phyloP scores from a whole-genome alignment of 2,113 vertebrate species.

The Brachionichthys hirsutus region DNA sequence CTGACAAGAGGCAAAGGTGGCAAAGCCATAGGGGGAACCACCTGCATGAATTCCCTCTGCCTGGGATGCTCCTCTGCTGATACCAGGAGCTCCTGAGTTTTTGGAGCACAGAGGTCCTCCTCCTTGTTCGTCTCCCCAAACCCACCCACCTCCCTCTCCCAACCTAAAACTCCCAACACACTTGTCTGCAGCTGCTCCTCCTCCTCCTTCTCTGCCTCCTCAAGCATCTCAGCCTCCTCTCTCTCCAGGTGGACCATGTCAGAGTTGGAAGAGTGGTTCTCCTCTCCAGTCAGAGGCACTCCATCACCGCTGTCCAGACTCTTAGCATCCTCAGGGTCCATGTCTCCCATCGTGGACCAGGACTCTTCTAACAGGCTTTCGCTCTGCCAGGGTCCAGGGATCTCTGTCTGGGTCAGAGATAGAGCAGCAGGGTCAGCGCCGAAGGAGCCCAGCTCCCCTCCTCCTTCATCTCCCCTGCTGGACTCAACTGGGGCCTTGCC shows the following conservation, averaged over 20 bases:
- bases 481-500: constrained; percentile 75
- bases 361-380: constrained; percentile 88
- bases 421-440: constrained; percentile 81
- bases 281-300: constrained; percentile 71
- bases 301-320: constrained; percentile 86
- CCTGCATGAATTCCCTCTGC: constrained; percentile 52
- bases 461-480: constrained; percentile 82
- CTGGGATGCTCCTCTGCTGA: constrained; percentile 51
- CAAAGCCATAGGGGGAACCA: constrained; percentile 64
- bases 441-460: constrained; percentile 72
- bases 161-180: constrained; percentile 62
- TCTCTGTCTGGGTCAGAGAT: constrained; percentile 73
- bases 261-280: constrained; percentile 90
- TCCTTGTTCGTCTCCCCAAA: constrained; percentile 50
- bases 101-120: constrained; percentile 62
- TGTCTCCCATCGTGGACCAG: constrained; percentile 86
- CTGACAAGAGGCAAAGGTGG: constrained; percentile 66
- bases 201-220: constrained; percentile 57
- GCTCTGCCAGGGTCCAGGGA: constrained; percentile 78
- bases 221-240: constrained; percentile 79
- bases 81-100: constrained; percentile 57
- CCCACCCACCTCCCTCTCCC: constrained; percentile 54
- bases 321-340: constrained; percentile 87
- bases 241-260: constrained; percentile 92
- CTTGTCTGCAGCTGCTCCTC: constrained; percentile 59